Evolutionary conservation across 35 echinoderm and acorn worm genomes (phyloP).

Genomic region (Hemicentrotus pulcherrimus): DNA sequence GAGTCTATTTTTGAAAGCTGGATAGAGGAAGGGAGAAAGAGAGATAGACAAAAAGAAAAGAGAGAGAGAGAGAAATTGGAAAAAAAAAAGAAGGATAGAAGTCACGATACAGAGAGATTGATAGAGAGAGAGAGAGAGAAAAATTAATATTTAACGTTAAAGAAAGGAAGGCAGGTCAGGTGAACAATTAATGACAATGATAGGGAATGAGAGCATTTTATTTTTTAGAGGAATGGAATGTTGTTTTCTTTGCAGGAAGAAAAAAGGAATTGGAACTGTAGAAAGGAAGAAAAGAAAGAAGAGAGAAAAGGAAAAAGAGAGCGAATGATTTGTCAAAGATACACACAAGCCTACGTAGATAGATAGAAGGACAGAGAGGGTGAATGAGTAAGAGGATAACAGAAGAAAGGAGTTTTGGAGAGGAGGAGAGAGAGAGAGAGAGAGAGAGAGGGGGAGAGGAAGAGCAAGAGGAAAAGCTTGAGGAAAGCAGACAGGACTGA

Average conservation of each 20-base stretch:
- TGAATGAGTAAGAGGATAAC: background rate
- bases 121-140: no score
- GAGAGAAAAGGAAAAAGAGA: no score
- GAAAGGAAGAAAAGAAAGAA: background rate
- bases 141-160: no score
- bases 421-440: background rate
- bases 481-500: background rate
- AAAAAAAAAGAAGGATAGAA: background rate
- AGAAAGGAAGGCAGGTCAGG: no score
- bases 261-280: no score
- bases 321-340: no score
- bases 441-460: background rate
- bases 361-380: background rate
- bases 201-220: no score
- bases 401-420: background rate
- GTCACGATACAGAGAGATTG: no score
- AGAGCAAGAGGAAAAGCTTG: background rate
- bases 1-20: background rate
- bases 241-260: no score
- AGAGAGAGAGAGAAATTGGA: background rate
- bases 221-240: no score
- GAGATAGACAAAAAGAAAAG: background rate
- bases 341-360: no score
- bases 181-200: no score
- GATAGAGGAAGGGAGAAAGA: background rate